Base-by-base conservation (phyloP, 2,888 invertebrate species). In the Pseudococcus viburni region DNA sequence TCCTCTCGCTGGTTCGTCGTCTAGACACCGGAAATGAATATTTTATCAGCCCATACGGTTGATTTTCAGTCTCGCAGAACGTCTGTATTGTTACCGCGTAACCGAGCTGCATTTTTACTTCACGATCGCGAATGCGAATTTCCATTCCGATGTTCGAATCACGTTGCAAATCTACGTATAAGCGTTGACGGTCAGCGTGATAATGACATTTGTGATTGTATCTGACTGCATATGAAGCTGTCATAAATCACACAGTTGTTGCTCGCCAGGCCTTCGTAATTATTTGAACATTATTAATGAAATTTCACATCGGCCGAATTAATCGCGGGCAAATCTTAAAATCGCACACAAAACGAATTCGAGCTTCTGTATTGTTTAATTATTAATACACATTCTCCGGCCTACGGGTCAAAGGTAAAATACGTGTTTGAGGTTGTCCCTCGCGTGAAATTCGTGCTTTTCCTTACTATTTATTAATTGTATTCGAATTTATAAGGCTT, bases 1-100 rank as follows among this genome's bases (percentile, higher is more conserved):
- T 33, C 26, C 26, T 33, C n/a, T 64, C 22, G 64, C 80, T 83
- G 80, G 0, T 0, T 46, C 8, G 42, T 42, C 42, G 46, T 46
- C 46, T 46, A 83, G 42, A 83, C 80, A 19, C 19, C 80, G 80
- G 80, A 83, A 83, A 83, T 83, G 80, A 83, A 83, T 83, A 73
- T 73, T 73, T 73, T 73, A 73, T 73, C 33, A 17, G 64, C 19
- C 22, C 64, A 22, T 22, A 22, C 17, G 15, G 33, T 12, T 26
- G 73, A 73, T 73, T 33, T 73, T 17, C 33, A 64, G 33, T 33
- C 73, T 73, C 73, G 73, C 39, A 33, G 33, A 73, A 73, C 15
- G 73, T 68, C 9, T 12, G 11, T 33, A 33, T 15, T 73, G 26
- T 73, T 64, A n/a, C 9, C 6, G 5, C 19, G 11, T 19, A 22